Evolutionary conservation across 2,797 vertebrate species (phyloP), one percentile per base, ranked within the genome.

Genomic region (Sylvilagus floridanus): DNA sequence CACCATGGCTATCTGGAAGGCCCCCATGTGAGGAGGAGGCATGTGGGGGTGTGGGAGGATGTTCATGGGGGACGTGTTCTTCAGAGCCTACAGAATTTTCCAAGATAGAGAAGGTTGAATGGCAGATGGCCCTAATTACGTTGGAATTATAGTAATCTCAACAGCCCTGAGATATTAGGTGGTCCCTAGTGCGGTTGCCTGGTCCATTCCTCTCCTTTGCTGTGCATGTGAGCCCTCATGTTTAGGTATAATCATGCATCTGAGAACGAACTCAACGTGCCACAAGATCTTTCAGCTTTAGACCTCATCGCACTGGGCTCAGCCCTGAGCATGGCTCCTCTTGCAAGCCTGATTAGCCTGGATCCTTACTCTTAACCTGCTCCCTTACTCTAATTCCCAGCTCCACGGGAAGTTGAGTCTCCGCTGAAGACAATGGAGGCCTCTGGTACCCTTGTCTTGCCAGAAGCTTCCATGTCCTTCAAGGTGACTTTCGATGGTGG

Each of bases 21-120:
- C 16, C 35, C 5, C 35, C 35, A 0, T 0, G 5, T 7, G 3
- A 14, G 17, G 7, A 84, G 13, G 5, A 83, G 13, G 16, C 47
- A 14, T 8, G 7, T 28, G n/a, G 4, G 19, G 30, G 35, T 24
- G 35, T 52, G 24, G 30, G 52, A 77, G 30, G 9, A 0, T 28
- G n/a, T 14, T 12, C 26, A 0, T 4, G 0, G 7, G 3, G 22
- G 0, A 42, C 5, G 5, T 65, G 7, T 5, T 63, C 54, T 84
- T 65, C 63, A 47, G 35, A 71, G 19, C 9, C 47, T 4, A 17
- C 71, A 85, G 47, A 54, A 5, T 28, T 87, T 60, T 76, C 8
- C 2, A 60, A 28, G 35, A 84, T 50, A 32, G 0, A 12, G 32
- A 52, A 63, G 13, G 28, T 37, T n/a, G 66, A 71, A 0, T 26